Evolutionary conservation across 2,888 invertebrate species (phyloP).

Genomic region (Halictus quadricinctus): DNA sequence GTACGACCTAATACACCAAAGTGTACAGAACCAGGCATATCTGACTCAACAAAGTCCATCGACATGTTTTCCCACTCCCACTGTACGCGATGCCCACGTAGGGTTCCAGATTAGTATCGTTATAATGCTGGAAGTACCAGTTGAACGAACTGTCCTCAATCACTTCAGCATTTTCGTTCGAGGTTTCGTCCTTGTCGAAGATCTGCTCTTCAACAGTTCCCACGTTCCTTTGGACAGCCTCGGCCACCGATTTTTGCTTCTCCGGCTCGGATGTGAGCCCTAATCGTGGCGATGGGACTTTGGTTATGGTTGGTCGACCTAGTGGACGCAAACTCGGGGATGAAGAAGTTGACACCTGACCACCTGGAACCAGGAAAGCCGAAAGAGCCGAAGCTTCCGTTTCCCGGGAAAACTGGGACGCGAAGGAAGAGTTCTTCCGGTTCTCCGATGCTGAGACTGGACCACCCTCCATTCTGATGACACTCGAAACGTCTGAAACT

Average conservation of each 20-base stretch:
- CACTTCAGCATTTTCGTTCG: constrained; percentile 82
- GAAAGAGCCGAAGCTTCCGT: constrained; percentile 84
- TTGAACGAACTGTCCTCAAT: constrained; percentile 85
- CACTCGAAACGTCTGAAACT: constrained; percentile 43
- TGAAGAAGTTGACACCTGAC: constrained; percentile 81
- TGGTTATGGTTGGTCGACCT: constrained; percentile 86
- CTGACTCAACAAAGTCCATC: constrained; percentile 58
- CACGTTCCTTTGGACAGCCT: constrained; percentile 68
- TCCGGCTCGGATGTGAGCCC: constrained; percentile 44
- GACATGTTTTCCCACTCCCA: constrained; percentile 30
- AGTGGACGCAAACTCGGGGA: constrained; percentile 75
- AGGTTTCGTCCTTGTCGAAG: constrained; percentile 64
- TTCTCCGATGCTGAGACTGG: constrained; percentile 27
- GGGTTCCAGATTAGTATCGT: constrained; percentile 85
- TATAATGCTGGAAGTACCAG: constrained; percentile 95
- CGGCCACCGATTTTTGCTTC: constrained; percentile 54
- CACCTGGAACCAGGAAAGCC: constrained; percentile 86
- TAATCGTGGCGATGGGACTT: constrained; percentile 83
- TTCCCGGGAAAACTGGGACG: constrained; percentile 78
- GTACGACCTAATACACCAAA: constrained; percentile 39
- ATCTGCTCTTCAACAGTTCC: constrained; percentile 83
- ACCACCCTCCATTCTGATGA: constrained; percentile 24
- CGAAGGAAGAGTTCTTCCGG: constrained; percentile 43
- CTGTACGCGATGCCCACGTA: constrained; percentile 80
- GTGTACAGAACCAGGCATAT: constrained; percentile 47